phyloP scores from a whole-genome alignment of 35 echinoderm and acorn worm genomes.

The Eucidaris tribuloides region DNA sequence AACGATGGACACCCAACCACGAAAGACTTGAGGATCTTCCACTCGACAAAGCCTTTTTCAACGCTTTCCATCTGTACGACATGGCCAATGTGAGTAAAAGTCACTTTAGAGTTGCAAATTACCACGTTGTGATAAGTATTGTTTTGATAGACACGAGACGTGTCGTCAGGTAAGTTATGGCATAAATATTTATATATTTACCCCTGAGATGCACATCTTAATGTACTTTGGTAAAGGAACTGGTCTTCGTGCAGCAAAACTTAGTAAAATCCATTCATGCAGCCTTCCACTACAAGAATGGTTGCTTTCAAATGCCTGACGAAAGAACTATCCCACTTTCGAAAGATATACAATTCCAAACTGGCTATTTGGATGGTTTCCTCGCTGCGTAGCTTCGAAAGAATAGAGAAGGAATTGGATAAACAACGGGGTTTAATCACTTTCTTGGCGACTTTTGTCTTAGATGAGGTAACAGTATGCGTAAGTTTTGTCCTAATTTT shows the following conservation, averaged over 20 bases:
- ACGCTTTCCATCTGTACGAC: constrained; percentile 54
- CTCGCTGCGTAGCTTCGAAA: too few relatives aligned
- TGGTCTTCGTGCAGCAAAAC: not conserved
- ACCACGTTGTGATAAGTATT: not conserved
- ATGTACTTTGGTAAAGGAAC: not conserved
- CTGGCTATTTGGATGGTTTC: too few relatives aligned
- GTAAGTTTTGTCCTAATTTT: too few relatives aligned
- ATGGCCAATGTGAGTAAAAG: constrained; percentile 7
- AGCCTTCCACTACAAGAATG: too few relatives aligned
- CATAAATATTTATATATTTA: not conserved
- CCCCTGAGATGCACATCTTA: not conserved
- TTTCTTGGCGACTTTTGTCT: too few relatives aligned
- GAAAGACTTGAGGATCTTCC: not conserved
- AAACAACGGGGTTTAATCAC: too few relatives aligned
- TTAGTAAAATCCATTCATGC: not conserved
- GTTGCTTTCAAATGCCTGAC: too few relatives aligned
- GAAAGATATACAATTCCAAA: too few relatives aligned
- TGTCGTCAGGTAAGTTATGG: not conserved
- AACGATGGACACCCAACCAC: not conserved
- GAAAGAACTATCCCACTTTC: too few relatives aligned
- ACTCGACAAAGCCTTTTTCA: constrained; percentile 66
- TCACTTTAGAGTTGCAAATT: not conserved
- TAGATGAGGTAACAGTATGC: too few relatives aligned
- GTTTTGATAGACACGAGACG: not conserved
- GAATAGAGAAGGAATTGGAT: too few relatives aligned